Conservation (phyloP, 2,113 vertebrate species). For the Nothocercus julius region DNA sequence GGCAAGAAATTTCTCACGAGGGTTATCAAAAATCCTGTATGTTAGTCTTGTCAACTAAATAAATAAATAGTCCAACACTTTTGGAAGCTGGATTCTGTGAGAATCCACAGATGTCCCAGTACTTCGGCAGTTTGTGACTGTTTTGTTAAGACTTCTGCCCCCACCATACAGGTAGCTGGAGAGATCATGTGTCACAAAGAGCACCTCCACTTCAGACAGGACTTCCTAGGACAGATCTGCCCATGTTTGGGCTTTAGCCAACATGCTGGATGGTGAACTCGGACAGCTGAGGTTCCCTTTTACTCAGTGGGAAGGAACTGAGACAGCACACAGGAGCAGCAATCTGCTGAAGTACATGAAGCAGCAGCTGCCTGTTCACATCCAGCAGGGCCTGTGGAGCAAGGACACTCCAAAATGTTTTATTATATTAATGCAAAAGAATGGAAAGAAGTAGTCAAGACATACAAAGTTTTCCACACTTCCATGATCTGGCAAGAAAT, state of each 20-base stretch:
- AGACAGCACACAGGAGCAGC: background rate
- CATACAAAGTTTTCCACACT: background rate
- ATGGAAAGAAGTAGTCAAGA: background rate
- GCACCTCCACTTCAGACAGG: background rate
- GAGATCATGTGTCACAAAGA: background rate
- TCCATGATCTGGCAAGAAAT: background rate
- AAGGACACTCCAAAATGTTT: background rate
- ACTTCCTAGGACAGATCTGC: background rate
- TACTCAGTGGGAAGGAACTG: background rate
- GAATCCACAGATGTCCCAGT: background rate
- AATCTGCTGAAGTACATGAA: background rate
- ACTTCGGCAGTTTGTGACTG: background rate
- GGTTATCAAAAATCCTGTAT: background rate
- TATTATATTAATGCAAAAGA: background rate
- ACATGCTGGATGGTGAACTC: background rate
- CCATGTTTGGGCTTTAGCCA: background rate
- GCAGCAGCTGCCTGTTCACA: background rate
- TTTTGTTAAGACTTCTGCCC: background rate
- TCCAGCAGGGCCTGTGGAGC: background rate
- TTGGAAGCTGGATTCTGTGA: background rate
- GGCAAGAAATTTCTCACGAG: background rate
- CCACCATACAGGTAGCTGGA: background rate
- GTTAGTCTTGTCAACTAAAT: background rate
- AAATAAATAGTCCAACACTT: background rate
- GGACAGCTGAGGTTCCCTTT: background rate